These are phyloP conservation scores for Mnemiopsis leidyi DNA, from an alignment of 37 sponge, comb jelly and placozoan species.

Conservation along the genomic window DNA sequence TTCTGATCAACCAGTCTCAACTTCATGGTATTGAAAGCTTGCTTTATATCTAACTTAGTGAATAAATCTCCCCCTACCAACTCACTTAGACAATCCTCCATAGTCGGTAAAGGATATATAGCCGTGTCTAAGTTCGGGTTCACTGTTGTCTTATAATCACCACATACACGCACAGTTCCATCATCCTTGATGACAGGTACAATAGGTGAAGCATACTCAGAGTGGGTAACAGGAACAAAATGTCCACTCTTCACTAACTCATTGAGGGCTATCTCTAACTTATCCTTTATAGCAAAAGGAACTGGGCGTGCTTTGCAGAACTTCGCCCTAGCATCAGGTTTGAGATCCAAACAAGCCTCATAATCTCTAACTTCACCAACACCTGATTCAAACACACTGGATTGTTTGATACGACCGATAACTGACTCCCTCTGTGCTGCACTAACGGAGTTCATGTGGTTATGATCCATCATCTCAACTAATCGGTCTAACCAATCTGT, in stretches of 20 bases:
- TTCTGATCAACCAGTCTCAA: constrained; percentile 10
- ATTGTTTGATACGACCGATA: background rate
- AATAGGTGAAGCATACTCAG: constrained; percentile 42
- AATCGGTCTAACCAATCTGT: constrained; percentile 7
- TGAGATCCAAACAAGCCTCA: background rate
- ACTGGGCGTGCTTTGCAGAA: background rate
- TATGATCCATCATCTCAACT: background rate
- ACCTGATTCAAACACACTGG: background rate
- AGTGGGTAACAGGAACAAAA: background rate
- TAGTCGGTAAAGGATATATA: background rate
- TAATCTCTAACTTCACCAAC: constrained; percentile 2
- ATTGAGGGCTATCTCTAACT: background rate
- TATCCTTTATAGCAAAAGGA: background rate
- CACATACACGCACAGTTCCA: constrained; percentile 30
- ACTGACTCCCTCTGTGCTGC: background rate
- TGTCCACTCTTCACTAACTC: background rate
- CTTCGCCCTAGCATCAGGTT: constrained; percentile 3
- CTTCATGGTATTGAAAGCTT: constrained; percentile 13
- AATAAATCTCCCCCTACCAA: background rate
- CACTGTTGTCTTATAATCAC: background rate
- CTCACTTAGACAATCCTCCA: constrained; percentile 30
- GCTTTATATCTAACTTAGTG: background rate
- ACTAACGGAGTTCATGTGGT: background rate
- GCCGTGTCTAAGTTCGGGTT: background rate
- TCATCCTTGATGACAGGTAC: constrained; percentile 34